Evolutionary conservation across 1,140 invertebrate species (phyloP).

Genomic region (Nomia melanderi): DNA sequence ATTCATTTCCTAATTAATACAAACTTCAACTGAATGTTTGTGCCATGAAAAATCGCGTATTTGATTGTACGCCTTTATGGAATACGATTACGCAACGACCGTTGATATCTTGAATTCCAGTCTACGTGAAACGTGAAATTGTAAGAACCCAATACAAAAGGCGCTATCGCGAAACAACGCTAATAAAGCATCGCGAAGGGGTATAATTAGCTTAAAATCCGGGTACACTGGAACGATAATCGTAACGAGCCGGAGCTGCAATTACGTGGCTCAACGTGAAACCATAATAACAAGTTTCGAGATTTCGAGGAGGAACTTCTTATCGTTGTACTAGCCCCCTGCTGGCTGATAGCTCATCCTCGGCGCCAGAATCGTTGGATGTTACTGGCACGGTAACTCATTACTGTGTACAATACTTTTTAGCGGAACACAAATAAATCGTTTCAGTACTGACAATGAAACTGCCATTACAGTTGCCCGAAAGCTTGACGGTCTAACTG

Average conservation of each 20-base stretch:
- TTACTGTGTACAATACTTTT: not conserved
- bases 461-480: no score
- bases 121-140: not conserved
- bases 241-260: conserved; percentile 22
- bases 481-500: no score
- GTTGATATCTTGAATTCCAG: no score
- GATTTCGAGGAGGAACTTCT: conserved; percentile 29
- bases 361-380: not conserved
- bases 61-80: no score
- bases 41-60: no score
- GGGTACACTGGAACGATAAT: not conserved
- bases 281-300: conserved; percentile 41
- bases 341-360: not conserved
- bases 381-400: not conserved
- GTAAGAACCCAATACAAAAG: not conserved
- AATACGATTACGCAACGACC: no score
- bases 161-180: not conserved
- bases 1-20: no score
- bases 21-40: no score
- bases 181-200: conserved; percentile 31
- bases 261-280: conserved; percentile 36
- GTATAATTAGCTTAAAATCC: conserved; percentile 30
- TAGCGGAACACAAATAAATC: no score
- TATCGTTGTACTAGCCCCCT: not conserved
- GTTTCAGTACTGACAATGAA: no score